Base-by-base conservation (phyloP, 2,888 invertebrate genomes). In the Lycia hirtaria region DNA sequence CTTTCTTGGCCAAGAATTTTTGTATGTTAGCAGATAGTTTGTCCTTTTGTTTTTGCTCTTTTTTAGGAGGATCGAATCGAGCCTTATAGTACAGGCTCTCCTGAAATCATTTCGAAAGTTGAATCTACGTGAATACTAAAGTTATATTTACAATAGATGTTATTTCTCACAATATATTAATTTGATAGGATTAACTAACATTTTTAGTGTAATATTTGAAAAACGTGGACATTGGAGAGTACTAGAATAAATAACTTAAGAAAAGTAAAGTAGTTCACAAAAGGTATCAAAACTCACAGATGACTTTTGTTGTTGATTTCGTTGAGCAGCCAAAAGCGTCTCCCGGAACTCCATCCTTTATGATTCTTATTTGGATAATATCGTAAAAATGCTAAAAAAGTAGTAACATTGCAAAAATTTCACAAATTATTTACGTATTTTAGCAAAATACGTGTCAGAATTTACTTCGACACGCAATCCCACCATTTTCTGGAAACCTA, bases 61-160 rank as follows among this genome's bases (percentile, higher is more conserved):
- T 97, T 77, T 97, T 97, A 0, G 97, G 96, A 1, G 97, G 96
- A 62, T 95, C 94, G 78, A 96, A 97, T 67, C 95, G 95, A 1
- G 97, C 96, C 73, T 94, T 95, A 76, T 97, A 97, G 76, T 93
- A 96, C 84, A 67, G 68, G 65, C 72, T 92, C 32, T 80, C 84
- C 92, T 92, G 71, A 70, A 84, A 82, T 51, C 60, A 66, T 57
- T 49, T 57, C 30, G 40, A 54, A 56, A 62, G 54, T 60, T 6
- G 48, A 30, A 15, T 9, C 20, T 14, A n/a, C 14, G 24, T 40
- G 3, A 12, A 6, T 30, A n/a, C 40, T 6, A 4, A 22, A 3
- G 5, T 40, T 12, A 40, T 40, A 37, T n/a, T 14, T 26, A 26
- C 7, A 1, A 26, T 26, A 6, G 9, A 9, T 9, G 1, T 3